A percentile compares a stretch with the other conserved stretches of the same genome.
These are phyloP conservation scores for Marcusenius ussheri DNA, from an alignment of 2,113 vertebrate species.

Conservation along the genomic window DNA sequence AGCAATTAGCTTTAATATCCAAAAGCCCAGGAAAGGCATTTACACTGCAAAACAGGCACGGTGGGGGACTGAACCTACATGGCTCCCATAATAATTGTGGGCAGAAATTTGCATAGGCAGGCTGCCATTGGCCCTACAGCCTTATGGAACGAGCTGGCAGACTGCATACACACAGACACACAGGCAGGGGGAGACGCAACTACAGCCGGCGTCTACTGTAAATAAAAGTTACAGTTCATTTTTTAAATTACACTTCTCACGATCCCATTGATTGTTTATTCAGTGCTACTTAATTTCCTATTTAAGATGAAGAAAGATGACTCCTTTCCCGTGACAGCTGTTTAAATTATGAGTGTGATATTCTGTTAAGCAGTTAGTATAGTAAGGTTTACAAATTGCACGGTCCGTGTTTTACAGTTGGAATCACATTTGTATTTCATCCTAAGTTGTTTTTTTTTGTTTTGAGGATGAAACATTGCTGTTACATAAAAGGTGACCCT, in stretches of 20 bases:
- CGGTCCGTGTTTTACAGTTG: background rate
- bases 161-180: constrained; percentile 8
- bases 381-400: background rate
- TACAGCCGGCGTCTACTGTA: background rate
- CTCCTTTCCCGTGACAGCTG: background rate
- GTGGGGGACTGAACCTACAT: constrained; percentile 3
- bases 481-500: background rate
- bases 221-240: background rate
- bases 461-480: background rate
- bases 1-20: constrained; percentile 1
- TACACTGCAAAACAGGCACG: constrained; percentile 6
- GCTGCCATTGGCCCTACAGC: constrained; percentile 11
- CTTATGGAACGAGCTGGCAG: background rate
- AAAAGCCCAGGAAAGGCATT: constrained; percentile 8
- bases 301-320: background rate
- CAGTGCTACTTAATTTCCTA: background rate
- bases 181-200: constrained; percentile 8
- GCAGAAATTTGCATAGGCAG: constrained; percentile 10
- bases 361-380: background rate
- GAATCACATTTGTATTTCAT: constrained; percentile 2
- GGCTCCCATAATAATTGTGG: background rate
- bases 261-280: background rate
- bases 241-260: background rate
- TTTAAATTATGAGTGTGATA: background rate
- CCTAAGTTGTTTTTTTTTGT: background rate